phyloP scores from a whole-genome alignment of 2,113 vertebrate species.

The Hystrix brachyura region DNA sequence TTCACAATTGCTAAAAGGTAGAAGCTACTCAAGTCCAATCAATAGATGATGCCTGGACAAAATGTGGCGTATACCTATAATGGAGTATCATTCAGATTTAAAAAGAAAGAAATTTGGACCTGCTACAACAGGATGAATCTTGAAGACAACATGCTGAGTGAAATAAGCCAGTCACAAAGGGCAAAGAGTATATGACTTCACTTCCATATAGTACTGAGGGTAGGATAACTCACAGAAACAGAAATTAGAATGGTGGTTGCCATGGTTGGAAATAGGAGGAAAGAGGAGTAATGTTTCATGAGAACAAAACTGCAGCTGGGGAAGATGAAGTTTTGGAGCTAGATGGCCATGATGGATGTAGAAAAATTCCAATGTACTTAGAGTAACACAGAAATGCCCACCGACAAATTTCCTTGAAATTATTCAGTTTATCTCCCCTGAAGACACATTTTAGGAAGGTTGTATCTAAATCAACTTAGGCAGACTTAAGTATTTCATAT shows the following conservation, averaged over 20 bases:
- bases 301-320: not conserved
- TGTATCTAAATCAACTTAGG: slow-evolving; percentile 43
- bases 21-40: not conserved
- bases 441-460: not conserved
- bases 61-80: not conserved
- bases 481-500: not conserved
- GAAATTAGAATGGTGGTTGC: not conserved
- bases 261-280: not conserved
- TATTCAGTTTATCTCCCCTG: not conserved
- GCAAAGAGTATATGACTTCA: not conserved
- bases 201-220: not conserved
- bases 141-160: not conserved
- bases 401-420: slow-evolving; percentile 46
- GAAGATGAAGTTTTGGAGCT: not conserved
- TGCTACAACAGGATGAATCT: not conserved
- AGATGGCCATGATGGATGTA: not conserved
- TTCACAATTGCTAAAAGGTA: not conserved
- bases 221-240: slow-evolving; percentile 12
- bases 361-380: not conserved
- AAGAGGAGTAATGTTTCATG: not conserved
- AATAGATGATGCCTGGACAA: not conserved
- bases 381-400: not conserved
- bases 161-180: slow-evolving; percentile 28
- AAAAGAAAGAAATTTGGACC: not conserved
- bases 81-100: not conserved